Percentiles rank a stretch among this genome's conserved stretches.
Conservation (phyloP, 2,888 invertebrate species). For the Parasteatoda lunata region DNA sequence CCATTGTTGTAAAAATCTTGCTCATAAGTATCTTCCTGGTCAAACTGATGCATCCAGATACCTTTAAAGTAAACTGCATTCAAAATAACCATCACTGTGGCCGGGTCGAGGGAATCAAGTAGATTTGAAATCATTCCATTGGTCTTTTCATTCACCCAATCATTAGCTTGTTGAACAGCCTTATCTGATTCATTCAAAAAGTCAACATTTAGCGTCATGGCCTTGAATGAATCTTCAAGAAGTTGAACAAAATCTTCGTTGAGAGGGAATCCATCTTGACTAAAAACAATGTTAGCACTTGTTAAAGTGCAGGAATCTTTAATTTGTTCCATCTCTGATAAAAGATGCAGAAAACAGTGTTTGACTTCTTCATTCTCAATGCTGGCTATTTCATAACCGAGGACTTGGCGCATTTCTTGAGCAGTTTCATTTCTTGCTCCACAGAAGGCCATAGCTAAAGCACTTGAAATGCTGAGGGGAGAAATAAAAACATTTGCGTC, state of each 20-base stretch:
- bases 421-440: slow-evolving; percentile 74
- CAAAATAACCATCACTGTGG: slow-evolving; percentile 83
- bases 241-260: slow-evolving; percentile 10
- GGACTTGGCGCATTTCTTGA: slow-evolving; percentile 71
- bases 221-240: slow-evolving; percentile 79
- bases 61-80: slow-evolving; percentile 93
- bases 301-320: slow-evolving; percentile 3
- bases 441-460: slow-evolving; percentile 73
- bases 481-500: slow-evolving; percentile 73
- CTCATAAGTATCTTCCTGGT: slow-evolving; percentile 73
- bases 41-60: slow-evolving; percentile 84
- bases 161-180: slow-evolving; percentile 80
- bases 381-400: slow-evolving; percentile 40
- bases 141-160: slow-evolving; percentile 87
- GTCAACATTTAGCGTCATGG: slow-evolving; percentile 80
- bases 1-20: slow-evolving; percentile 54
- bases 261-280: slow-evolving; percentile 75
- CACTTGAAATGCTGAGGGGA: slow-evolving; percentile 74
- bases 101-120: slow-evolving; percentile 74
- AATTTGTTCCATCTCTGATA: slow-evolving; percentile 9
- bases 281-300: slow-evolving; percentile 83
- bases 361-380: slow-evolving; percentile 41
- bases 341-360: neutral
- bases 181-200: slow-evolving; percentile 76
- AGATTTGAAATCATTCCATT: slow-evolving; percentile 76